phyloP scores from a whole-genome alignment of 2,888 invertebrate species.

The Papilio gigon region DNA sequence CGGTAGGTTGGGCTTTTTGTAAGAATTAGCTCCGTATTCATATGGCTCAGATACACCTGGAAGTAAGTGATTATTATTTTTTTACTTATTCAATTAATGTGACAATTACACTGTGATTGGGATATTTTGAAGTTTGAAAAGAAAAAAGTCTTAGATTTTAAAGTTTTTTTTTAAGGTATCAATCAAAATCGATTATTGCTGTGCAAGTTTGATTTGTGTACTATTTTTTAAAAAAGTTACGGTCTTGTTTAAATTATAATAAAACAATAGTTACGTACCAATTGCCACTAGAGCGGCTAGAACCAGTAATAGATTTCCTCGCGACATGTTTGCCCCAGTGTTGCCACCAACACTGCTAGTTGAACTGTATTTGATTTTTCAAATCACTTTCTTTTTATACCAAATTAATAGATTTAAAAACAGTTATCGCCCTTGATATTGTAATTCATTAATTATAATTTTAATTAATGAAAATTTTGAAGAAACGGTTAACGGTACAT shows the following conservation, averaged over 20 bases:
- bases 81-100: background rate
- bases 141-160: background rate
- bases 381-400: conserved; percentile 32
- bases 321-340: conserved; percentile 43
- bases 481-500: conserved; percentile 13
- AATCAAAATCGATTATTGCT: background rate
- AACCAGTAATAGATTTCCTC: conserved; percentile 50
- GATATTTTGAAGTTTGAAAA: background rate
- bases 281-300: conserved; percentile 49
- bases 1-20: conserved; percentile 29
- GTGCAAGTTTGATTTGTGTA: background rate
- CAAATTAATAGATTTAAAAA: conserved; percentile 25
- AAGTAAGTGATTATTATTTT: conserved; percentile 30
- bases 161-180: background rate
- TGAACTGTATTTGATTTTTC: conserved; percentile 26
- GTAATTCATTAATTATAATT: conserved; percentile 34
- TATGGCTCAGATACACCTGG: conserved; percentile 40
- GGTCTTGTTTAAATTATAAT: background rate
- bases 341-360: conserved; percentile 19
- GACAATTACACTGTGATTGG: background rate
- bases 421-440: conserved; percentile 25
- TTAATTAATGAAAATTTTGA: conserved; percentile 10
- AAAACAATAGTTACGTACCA: conserved; percentile 52
- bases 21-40: conserved; percentile 17
- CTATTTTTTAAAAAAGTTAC: background rate